These are phyloP conservation scores for Psilanteris sp. DNA, from an alignment of 1,140 invertebrate genomes.

Conservation along the genomic window DNA sequence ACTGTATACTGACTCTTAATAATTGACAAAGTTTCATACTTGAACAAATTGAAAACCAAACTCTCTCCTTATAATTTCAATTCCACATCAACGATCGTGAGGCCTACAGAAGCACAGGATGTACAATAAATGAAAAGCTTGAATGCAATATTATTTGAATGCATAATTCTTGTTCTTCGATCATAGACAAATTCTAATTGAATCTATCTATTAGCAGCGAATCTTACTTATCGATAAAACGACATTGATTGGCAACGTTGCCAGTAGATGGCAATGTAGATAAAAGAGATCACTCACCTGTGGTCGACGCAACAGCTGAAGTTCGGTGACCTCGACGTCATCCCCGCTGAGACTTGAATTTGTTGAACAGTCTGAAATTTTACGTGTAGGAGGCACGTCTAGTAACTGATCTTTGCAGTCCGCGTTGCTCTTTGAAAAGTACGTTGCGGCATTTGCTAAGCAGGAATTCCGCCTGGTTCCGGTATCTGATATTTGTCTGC, in stretches of 20 bases:
- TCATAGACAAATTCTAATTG: too few relatives aligned
- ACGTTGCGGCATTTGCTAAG: conserved; percentile 64
- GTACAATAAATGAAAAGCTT: too few relatives aligned
- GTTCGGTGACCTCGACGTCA: conserved; percentile 81
- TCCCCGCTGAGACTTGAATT: conserved; percentile 84
- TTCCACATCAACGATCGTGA: too few relatives aligned
- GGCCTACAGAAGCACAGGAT: too few relatives aligned
- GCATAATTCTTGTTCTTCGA: too few relatives aligned
- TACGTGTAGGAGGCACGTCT: conserved; percentile 81
- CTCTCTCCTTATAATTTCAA: too few relatives aligned
- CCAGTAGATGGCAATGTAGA: conserved; percentile 54
- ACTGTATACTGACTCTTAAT: too few relatives aligned
- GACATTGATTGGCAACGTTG: neutral
- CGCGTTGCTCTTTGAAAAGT: conserved; percentile 44
- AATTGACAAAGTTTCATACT: too few relatives aligned
- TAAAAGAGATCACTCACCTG: conserved; percentile 75
- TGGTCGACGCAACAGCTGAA: conserved; percentile 70
- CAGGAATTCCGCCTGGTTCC: conserved; percentile 71
- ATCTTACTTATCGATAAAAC: conserved; percentile 51
- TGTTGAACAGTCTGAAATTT: conserved; percentile 84
- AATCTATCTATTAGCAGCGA: conserved; percentile 38
- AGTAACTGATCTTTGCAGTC: conserved; percentile 68
- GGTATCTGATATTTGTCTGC: conserved; percentile 29
- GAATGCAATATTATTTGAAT: too few relatives aligned
- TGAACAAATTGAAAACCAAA: too few relatives aligned